Base-by-base conservation (phyloP, 2,113 vertebrate genomes). In the Fregata magnificens region DNA sequence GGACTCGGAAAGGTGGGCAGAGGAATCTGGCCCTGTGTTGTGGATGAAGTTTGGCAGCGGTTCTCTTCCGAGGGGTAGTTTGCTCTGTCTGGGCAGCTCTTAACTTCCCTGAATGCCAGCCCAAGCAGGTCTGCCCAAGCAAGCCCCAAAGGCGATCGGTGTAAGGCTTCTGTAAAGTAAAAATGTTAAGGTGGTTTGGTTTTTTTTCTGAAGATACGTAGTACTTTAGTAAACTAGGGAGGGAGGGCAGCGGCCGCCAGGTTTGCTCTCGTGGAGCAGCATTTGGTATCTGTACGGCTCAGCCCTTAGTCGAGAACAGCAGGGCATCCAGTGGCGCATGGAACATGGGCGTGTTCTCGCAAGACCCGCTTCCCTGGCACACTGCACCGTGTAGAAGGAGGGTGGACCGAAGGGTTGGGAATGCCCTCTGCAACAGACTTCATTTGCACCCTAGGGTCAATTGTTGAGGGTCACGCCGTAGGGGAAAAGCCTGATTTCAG, bases 331-430 rank as follows among this genome's bases (percentile, higher is more conserved):
- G 31, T 11, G 44, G 26, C 15, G 9, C 34, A 1, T 5, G 24
- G 21, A 22, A 40, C 14, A 0, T 4, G 34, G 38, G 29, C 0
- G 0, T 4, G 22, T 42, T 56, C 12, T 20, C 50, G 44, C 5
- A 2, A 65, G 13, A 7, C 8, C 21, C 7, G 34, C 38, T 47
- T 8, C 67, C 34, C 28, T 3, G 15, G 32, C 24, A 18, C n/a
- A 1, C 73, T 1, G 3, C 11, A 1, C 20, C 0, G 0, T 17
- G 16, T 6, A 24, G 55, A 3, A 42, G 49, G 52, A 56, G 31
- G 47, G 49, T 0, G 3, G 4, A 3, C 31, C 0, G 1, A 3
- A 18, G 50, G 38, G 26, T 2, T 71, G 86, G 72, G 50, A 82
- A 3, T 25, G 20, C 13, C 25, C 29, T 47, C 10, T 5, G 10